Conservation (phyloP, 1,140 invertebrate species). For the Gryllus bimaculatus region DNA sequence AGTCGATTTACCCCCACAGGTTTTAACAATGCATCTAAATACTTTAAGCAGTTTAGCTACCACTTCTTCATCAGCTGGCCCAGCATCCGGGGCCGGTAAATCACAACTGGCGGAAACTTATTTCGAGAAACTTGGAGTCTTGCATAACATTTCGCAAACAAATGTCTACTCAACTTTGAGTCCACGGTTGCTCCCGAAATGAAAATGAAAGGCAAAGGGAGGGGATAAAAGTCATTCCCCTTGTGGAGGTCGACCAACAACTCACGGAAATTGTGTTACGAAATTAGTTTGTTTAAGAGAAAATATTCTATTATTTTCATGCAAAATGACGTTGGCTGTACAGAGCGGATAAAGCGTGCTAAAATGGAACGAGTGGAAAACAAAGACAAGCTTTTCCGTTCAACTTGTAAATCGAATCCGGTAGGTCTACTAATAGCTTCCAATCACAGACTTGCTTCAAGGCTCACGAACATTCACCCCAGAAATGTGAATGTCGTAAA, state of each 20-base stretch:
- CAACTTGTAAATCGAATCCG: too few relatives aligned
- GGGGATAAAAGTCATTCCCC: background rate
- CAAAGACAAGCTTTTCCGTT: too few relatives aligned
- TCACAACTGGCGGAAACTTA: background rate
- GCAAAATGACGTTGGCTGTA: too few relatives aligned
- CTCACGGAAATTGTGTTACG: background rate
- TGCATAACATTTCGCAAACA: background rate
- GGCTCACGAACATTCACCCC: too few relatives aligned
- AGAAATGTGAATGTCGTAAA: too few relatives aligned
- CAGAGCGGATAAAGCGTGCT: too few relatives aligned
- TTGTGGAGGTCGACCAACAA: background rate
- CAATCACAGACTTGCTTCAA: too few relatives aligned
- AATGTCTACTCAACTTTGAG: background rate
- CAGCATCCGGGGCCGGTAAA: background rate
- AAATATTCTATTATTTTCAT: background rate
- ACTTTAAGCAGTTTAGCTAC: background rate
- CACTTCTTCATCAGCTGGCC: background rate
- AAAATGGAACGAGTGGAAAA: too few relatives aligned
- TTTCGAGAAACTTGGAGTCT: background rate
- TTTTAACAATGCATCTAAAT: background rate
- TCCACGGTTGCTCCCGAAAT: background rate
- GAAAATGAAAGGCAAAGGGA: background rate
- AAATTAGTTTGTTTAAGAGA: background rate
- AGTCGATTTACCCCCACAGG: background rate
- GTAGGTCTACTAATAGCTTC: too few relatives aligned